Percentiles rank a stretch among this genome's conserved stretches.
Evolutionary conservation across 2,888 invertebrate species (phyloP).

Genomic region (Amiota minor): DNA sequence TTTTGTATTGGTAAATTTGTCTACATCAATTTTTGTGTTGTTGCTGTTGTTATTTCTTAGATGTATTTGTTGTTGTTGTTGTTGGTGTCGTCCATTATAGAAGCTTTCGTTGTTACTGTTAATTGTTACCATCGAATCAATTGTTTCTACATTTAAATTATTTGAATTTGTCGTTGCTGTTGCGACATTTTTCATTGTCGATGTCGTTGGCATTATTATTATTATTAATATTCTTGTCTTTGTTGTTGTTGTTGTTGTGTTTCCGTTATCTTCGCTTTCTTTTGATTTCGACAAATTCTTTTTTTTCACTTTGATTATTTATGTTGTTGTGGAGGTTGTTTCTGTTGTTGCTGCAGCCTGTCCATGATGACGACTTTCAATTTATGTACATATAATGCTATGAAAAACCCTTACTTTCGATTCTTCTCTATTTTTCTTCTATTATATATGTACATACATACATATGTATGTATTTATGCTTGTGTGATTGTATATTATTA

Average conservation of each 20-base stretch:
- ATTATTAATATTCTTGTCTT: neutral
- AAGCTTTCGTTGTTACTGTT: slow-evolving; percentile 40
- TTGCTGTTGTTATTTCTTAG: slow-evolving; percentile 30
- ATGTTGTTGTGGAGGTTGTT: neutral
- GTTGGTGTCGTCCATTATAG: slow-evolving; percentile 31
- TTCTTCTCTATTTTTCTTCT: neutral
- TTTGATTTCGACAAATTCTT: neutral
- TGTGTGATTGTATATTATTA: neutral
- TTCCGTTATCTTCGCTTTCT: neutral
- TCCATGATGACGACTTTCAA: slow-evolving; percentile 36
- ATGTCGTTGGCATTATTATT: slow-evolving; percentile 31
- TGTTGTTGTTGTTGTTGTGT: slow-evolving; percentile 9
- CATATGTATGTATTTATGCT: neutral
- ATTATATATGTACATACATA: slow-evolving; percentile 7
- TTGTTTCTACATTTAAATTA: slow-evolving; percentile 60
- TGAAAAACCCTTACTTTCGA: neutral
- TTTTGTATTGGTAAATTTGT: slow-evolving; percentile 65
- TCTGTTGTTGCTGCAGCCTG: slow-evolving; percentile 3
- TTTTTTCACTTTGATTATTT: neutral
- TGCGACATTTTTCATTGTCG: slow-evolving; percentile 48
- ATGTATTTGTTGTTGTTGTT: slow-evolving; percentile 31
- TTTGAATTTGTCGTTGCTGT: slow-evolving; percentile 40
- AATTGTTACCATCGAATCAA: slow-evolving; percentile 58
- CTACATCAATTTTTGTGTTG: slow-evolving; percentile 51
- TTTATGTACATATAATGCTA: slow-evolving; percentile 31